Conservation (phyloP, 2,113 vertebrate species). For the Actenoides hombroni region DNA sequence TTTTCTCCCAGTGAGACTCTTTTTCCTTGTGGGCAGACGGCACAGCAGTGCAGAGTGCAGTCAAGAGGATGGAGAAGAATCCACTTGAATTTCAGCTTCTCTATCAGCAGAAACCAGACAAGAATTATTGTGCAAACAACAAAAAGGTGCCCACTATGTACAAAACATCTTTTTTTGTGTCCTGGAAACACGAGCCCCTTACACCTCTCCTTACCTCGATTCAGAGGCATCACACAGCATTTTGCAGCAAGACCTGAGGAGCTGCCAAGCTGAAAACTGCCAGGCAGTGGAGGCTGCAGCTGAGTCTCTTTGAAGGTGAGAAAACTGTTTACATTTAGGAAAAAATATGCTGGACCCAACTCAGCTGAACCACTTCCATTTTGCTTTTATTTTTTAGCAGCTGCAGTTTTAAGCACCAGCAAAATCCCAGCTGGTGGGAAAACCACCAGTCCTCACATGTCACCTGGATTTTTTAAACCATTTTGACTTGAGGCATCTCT, state of each 20-base stretch:
- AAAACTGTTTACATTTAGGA: neutral
- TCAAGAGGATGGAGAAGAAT: neutral
- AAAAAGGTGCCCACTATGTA: neutral
- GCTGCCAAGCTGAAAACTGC: neutral
- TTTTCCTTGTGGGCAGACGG: neutral
- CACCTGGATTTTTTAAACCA: neutral
- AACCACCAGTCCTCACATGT: neutral
- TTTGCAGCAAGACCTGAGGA: neutral
- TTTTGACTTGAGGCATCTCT: neutral
- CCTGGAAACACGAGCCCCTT: accelerated
- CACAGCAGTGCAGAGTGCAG: neutral
- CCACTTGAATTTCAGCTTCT: neutral
- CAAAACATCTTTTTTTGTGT: neutral
- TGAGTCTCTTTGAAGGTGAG: neutral
- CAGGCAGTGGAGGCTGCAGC: neutral
- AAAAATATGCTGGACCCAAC: neutral
- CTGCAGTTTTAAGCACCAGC: neutral
- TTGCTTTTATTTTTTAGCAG: neutral
- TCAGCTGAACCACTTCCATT: neutral
- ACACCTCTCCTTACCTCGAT: neutral
- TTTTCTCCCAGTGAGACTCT: neutral
- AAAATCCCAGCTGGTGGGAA: neutral
- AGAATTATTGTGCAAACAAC: neutral
- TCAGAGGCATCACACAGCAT: neutral
- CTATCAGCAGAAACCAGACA: neutral